Conservation (phyloP, 2,113 vertebrate species). For the Sorex araneus region DNA sequence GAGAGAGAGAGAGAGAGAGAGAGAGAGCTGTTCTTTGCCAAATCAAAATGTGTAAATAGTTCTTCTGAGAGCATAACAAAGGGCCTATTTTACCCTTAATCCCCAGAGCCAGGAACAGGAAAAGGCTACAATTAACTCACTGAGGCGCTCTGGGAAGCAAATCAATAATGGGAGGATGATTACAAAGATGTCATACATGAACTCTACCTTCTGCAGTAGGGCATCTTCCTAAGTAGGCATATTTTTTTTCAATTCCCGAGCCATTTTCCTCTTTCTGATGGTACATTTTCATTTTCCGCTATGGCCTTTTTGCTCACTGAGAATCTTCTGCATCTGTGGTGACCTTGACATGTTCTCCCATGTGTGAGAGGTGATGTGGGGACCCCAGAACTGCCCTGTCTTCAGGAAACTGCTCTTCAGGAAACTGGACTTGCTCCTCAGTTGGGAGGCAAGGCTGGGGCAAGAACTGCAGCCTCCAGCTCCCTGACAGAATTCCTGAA, state of each 20-base stretch:
- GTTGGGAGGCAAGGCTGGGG: background rate
- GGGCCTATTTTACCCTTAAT: constrained; percentile 75
- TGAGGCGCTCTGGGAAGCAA: constrained; percentile 61
- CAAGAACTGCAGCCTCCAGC: too few relatives aligned
- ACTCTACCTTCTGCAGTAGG: background rate
- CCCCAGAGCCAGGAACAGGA: constrained; percentile 80
- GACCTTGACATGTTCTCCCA: background rate
- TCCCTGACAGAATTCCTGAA: too few relatives aligned
- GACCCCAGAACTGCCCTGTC: background rate
- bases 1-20: constrained; percentile 20
- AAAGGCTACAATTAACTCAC: constrained; percentile 74
- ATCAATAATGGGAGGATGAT: constrained; percentile 61
- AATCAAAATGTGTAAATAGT: constrained; percentile 82
- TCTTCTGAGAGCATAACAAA: constrained; percentile 80
- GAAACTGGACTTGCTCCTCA: background rate
- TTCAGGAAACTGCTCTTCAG: background rate
- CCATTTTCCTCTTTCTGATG: background rate
- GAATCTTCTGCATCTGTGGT: background rate
- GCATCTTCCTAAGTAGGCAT: constrained; percentile 1
- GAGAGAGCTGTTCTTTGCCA: constrained; percentile 69
- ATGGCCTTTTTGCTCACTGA: background rate
- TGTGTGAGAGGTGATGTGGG: accelerated
- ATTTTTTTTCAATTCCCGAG: constrained; percentile 23
- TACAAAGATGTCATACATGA: background rate
- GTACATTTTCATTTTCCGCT: background rate